Base-by-base conservation (phyloP, 2,888 invertebrate genomes). In the Archips crataeganus region DNA sequence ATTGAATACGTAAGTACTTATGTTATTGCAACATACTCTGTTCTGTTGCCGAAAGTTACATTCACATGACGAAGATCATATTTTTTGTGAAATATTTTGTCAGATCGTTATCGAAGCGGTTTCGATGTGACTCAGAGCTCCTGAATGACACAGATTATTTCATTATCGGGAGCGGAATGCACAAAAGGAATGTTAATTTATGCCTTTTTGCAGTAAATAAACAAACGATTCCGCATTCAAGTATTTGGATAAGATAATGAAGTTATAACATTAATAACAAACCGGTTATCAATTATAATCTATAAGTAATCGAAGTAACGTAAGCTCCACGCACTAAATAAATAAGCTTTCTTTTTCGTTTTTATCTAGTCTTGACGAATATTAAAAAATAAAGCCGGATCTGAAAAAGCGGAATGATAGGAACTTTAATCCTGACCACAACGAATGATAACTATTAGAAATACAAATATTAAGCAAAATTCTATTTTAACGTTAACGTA, bases 21-120 rank as follows among this genome's bases (percentile, higher is more conserved):
- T 39, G 75, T 79, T 79, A 76, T 80, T 76, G 75, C 76, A 70
- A 78, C 57, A 65, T 36, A 73, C 67, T 67, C 77, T 81, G 79
- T 79, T 67, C 77, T 81, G 79, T 79, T 81, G 81, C 84, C 81
- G 81, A 78, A 76, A 76, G 81, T 83, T 81, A 83, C 77, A 83
- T 88, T 83, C 81, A 83, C 77, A 83, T 88, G 85, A 89, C 83
- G 85, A 85, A 84, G 80, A 82, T 75, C 75, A 75, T n/a, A 72
- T 86, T 87, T 88, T 87, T 85, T 84, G 80, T 80, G 79, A 84
- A 86, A 87, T 83, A 84, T 80, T 82, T 80, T 70, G 74, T 76
- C 73, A 79, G 77, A 79, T 81, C 80, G 84, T 84, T 85, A 83
- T 82, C 81, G 77, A 79, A 77, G 74, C 76, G 75, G 80, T 78